These are phyloP conservation scores for Malurus cyaneus DNA, from an alignment of 2,113 vertebrate genomes.

Conservation along the genomic window DNA sequence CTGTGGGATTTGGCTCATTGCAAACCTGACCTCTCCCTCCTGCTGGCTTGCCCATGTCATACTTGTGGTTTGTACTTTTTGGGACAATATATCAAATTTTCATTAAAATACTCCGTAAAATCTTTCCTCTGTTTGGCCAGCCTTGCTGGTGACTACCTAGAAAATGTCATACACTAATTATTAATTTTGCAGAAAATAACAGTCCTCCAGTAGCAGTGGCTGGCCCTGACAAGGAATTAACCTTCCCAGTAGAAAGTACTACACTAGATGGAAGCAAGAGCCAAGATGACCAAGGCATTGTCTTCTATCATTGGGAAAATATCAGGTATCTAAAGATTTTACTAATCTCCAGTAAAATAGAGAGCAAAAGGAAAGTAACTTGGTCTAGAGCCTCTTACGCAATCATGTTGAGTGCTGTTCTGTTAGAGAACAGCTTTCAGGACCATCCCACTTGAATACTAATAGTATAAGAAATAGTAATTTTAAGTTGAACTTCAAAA, in stretches of 20 bases:
- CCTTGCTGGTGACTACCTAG: not conserved
- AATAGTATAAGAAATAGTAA: not conserved
- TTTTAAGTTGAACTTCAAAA: not conserved
- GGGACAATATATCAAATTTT: not conserved
- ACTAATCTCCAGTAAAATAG: not conserved
- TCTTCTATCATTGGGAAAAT: constrained; percentile 80
- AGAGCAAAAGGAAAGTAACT: not conserved
- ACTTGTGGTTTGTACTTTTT: not conserved
- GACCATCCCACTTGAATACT: not conserved
- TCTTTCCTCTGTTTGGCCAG: not conserved
- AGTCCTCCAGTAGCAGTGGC: constrained; percentile 79
- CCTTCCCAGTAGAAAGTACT: constrained; percentile 76
- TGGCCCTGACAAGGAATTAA: constrained; percentile 82
- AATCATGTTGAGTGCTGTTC: not conserved
- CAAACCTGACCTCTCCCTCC: not conserved
- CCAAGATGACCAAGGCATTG: constrained; percentile 79
- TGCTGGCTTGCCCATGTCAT: not conserved
- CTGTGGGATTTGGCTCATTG: not conserved
- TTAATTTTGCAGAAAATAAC: constrained; percentile 70
- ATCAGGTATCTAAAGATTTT: constrained; percentile 73
- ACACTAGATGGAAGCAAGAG: constrained; percentile 82
- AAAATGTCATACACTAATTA: not conserved
- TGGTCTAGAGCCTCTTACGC: not conserved
- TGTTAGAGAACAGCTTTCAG: not conserved
- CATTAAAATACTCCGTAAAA: not conserved